Evolutionary conservation across 2,888 invertebrate species (phyloP).

Genomic region (Sepiola atlantica): DNA sequence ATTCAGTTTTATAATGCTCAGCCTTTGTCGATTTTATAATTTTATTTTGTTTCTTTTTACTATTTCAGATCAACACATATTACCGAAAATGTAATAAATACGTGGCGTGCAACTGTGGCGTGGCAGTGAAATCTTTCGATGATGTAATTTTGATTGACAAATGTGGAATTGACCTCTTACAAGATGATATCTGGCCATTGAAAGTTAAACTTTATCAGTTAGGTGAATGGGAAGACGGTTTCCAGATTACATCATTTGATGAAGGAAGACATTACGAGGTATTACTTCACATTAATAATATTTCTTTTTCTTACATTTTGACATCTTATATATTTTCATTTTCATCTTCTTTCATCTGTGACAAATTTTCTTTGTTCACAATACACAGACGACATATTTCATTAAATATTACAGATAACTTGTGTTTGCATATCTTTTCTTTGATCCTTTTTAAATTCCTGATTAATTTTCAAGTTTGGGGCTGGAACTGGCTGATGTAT

Average conservation of each 20-base stretch:
- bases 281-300: background rate
- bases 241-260: background rate
- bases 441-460: too few species aligned
- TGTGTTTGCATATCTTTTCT: too few species aligned
- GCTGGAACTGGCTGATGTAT: too few species aligned
- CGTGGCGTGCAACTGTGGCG: background rate
- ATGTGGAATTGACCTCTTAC: background rate
- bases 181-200: background rate
- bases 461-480: too few species aligned
- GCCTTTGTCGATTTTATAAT: background rate
- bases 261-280: slow-evolving; percentile 38
- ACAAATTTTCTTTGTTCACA: background rate
- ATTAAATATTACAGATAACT: too few species aligned
- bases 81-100: slow-evolving; percentile 14
- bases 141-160: slow-evolving; percentile 40
- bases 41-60: background rate
- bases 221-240: background rate
- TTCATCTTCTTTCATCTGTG: background rate
- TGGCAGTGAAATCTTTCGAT: background rate
- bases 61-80: background rate
- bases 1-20: background rate
- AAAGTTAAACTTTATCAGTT: slow-evolving; percentile 15
- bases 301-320: background rate
- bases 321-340: background rate
- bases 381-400: too few species aligned